Evolutionary conservation across 2,797 vertebrate genomes (phyloP).

Genomic region (Cygnus olor): DNA sequence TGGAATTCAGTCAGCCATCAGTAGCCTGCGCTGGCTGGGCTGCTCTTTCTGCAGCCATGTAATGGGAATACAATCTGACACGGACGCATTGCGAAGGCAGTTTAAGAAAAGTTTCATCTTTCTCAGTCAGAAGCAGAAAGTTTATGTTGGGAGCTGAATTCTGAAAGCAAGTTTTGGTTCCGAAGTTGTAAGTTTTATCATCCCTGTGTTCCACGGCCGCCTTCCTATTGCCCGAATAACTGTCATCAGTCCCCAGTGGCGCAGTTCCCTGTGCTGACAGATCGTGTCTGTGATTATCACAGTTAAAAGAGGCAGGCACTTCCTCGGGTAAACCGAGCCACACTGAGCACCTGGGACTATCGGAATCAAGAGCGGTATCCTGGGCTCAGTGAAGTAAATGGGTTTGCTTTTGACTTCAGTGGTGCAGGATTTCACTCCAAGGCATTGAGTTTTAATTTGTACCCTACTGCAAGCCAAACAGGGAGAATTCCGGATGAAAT

Average conservation of each 20-base stretch:
- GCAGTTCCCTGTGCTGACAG: background rate
- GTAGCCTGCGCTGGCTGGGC: background rate
- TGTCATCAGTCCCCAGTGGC: background rate
- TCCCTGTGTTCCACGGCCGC: background rate
- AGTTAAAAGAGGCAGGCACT: background rate
- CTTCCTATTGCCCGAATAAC: background rate
- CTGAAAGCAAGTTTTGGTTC: background rate
- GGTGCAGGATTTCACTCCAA: background rate
- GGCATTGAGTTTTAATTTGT: background rate
- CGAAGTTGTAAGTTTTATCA: background rate
- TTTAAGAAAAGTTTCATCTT: background rate
- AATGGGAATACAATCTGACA: background rate
- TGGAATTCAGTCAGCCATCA: background rate
- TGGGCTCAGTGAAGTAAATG: background rate
- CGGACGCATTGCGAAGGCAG: background rate
- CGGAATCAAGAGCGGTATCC: background rate
- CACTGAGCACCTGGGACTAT: fast-evolving
- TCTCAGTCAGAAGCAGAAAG: background rate
- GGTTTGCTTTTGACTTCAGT: background rate
- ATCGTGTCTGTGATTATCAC: background rate
- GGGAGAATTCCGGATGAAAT: background rate
- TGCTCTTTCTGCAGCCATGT: background rate
- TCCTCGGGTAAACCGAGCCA: background rate
- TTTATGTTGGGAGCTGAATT: background rate
- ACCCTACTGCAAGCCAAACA: background rate